Evolutionary conservation across 2,113 vertebrate genomes (phyloP).

Genomic region (Phocoena phocoena): DNA sequence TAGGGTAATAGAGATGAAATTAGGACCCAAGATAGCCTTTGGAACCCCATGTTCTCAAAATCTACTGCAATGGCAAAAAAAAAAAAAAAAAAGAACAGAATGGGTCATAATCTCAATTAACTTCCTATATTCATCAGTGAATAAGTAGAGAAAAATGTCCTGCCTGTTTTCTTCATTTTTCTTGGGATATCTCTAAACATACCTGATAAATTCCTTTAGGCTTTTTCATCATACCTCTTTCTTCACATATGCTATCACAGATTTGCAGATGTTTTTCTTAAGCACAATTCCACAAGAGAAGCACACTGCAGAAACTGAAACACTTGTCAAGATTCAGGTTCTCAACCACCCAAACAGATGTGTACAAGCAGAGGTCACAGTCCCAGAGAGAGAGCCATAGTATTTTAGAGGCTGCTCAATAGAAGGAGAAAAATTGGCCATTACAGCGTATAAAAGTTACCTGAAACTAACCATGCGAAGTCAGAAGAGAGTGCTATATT

Average conservation of each 20-base stretch:
- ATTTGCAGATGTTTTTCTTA: background rate
- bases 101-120: background rate
- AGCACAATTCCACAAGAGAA: background rate
- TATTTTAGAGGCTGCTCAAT: background rate
- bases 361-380: background rate
- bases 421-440: background rate
- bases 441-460: background rate
- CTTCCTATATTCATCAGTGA: background rate
- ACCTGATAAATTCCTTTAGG: background rate
- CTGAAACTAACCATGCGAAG: background rate
- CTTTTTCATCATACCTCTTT: background rate
- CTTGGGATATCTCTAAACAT: background rate
- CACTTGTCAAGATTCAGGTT: background rate
- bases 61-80: slow-evolving; percentile 26
- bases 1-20: background rate
- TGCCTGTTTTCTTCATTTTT: slow-evolving; percentile 6
- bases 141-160: slow-evolving; percentile 1
- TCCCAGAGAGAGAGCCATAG: background rate
- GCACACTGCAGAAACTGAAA: background rate
- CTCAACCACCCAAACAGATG: background rate
- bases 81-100: slow-evolving; percentile 15
- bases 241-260: background rate
- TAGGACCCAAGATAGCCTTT: background rate
- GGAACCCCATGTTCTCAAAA: background rate
- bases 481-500: background rate